These are phyloP conservation scores for Nestor notabilis DNA, from an alignment of 2,113 vertebrate genomes.

Conservation along the genomic window DNA sequence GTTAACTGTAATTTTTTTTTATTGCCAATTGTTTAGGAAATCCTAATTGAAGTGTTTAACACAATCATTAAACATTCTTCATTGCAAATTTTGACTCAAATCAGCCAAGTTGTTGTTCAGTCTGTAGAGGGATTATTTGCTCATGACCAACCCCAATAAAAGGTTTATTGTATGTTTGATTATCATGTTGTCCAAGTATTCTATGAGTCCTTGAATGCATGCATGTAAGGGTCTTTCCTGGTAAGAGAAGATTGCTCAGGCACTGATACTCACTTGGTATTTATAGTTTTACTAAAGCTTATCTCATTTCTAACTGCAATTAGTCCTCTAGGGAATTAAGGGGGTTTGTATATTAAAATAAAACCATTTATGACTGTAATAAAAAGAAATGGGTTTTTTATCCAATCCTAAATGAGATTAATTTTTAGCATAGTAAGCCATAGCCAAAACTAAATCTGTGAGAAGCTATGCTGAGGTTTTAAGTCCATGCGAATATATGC, in stretches of 20 bases:
- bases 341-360: neutral
- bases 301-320: neutral
- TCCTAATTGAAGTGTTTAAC: neutral
- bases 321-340: neutral
- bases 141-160: neutral
- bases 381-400: neutral
- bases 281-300: neutral
- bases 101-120: neutral
- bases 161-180: neutral
- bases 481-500: neutral
- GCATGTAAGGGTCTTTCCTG: neutral
- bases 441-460: neutral
- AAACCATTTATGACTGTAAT: neutral
- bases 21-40: neutral
- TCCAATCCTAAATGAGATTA: neutral
- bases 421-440: neutral
- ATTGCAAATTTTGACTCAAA: neutral
- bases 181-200: neutral
- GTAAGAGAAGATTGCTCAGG: neutral
- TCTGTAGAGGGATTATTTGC: neutral
- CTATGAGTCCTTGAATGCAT: neutral
- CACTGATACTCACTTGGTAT: neutral
- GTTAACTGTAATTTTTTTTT: fast-evolving
- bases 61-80: neutral
- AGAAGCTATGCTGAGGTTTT: neutral